These are phyloP conservation scores for Trilocha varians DNA, from an alignment of 2,888 invertebrate species.

Conservation along the genomic window DNA sequence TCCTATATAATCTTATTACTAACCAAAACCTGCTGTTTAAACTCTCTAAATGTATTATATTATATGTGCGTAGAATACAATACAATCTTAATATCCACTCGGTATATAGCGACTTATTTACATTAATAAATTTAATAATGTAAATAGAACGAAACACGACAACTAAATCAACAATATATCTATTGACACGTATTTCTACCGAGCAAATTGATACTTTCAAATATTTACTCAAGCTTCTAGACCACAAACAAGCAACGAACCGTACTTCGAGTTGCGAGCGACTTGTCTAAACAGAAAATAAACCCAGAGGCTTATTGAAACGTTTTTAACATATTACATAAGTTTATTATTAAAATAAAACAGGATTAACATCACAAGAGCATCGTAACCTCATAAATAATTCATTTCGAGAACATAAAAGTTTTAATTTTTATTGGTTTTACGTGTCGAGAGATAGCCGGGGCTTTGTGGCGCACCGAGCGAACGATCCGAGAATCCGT, in stretches of 20 bases:
- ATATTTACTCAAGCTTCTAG: constrained; percentile 27
- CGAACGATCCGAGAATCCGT: constrained; percentile 52
- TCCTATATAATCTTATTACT: no score
- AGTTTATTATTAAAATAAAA: constrained; percentile 47
- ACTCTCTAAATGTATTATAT: no score
- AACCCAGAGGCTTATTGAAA: constrained; percentile 12
- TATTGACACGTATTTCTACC: constrained; percentile 22
- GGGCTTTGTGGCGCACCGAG: constrained; percentile 53
- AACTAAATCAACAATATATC: constrained; percentile 19
- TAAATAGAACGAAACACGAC: constrained; percentile 14
- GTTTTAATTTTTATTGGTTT: constrained; percentile 28
- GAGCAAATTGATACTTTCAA: constrained; percentile 24
- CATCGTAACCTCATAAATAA: constrained; percentile 34
- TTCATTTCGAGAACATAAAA: constrained; percentile 28
- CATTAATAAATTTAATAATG: constrained; percentile 17
- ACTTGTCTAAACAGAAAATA: constrained; percentile 16
- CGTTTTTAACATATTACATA: constrained; percentile 30
- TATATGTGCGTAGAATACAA: no score
- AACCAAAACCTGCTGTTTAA: no score
- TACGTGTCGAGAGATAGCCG: constrained; percentile 43
- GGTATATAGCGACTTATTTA: background rate
- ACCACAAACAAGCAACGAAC: constrained; percentile 19
- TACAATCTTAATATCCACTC: background rate
- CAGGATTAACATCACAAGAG: constrained; percentile 45
- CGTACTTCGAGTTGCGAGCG: no score